A percentile compares a stretch with the other conserved stretches of the same genome.
Evolutionary conservation across 2,888 invertebrate species (phyloP).

Genomic region (Tipula helvola): DNA sequence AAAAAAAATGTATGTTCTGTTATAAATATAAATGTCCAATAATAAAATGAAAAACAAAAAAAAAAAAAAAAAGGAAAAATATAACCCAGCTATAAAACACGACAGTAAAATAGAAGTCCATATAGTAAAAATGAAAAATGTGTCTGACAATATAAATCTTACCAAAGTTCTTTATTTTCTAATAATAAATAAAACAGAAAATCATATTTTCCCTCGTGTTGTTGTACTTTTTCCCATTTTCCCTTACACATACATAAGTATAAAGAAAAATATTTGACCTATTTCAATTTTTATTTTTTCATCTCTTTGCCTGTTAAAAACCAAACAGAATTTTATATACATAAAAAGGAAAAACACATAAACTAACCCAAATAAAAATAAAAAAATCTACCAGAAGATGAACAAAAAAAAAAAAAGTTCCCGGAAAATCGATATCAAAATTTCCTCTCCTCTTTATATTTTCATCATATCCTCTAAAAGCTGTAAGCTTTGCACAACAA

Average conservation of each 20-base stretch:
- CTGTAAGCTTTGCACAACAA: neutral
- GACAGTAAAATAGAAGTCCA: neutral
- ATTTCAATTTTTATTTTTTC: neutral
- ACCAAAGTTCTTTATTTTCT: slow-evolving; percentile 4
- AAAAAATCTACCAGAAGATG: neutral
- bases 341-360: neutral
- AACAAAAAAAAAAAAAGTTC: neutral
- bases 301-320: neutral
- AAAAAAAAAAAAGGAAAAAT: neutral
- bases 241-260: neutral
- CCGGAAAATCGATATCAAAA: neutral
- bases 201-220: neutral
- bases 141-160: slow-evolving; percentile 4
- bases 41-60: neutral
- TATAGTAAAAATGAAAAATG: neutral
- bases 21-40: neutral
- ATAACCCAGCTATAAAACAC: neutral
- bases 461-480: neutral
- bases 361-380: neutral
- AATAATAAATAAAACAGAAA: neutral
- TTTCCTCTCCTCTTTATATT: neutral
- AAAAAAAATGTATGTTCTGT: neutral
- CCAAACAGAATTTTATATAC: neutral
- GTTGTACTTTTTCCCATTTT: neutral
- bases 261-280: neutral